A percentile compares a stretch with the other conserved stretches of the same genome.
Conservation (phyloP, 2,797 vertebrate genomes). For the Prunella strophiata region DNA sequence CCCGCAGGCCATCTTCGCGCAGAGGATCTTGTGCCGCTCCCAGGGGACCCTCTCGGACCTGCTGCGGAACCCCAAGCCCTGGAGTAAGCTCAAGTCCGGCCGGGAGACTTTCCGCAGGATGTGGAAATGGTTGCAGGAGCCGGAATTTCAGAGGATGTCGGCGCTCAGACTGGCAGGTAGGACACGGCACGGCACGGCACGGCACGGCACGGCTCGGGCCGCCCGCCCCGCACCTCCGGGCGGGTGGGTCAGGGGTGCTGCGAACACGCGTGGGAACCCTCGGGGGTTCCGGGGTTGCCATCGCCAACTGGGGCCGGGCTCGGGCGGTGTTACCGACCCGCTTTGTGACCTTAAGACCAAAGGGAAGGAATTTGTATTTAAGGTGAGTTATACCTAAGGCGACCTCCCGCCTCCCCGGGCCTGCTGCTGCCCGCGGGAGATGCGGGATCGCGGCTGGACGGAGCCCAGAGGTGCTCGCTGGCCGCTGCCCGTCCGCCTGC, state of each 20-base stretch:
- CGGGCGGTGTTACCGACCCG: background rate
- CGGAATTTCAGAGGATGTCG: constrained; percentile 98
- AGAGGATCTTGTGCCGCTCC: constrained; percentile 96
- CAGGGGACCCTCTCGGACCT: constrained; percentile 98
- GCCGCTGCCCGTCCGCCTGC: background rate
- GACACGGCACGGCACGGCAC: constrained; percentile 42
- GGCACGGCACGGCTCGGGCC: background rate
- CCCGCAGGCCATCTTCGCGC: constrained; percentile 97
- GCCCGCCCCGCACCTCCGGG: background rate
- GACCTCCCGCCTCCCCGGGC: background rate
- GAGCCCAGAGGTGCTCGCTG: background rate
- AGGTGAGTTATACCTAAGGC: background rate
- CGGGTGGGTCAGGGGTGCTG: background rate
- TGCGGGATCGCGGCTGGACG: background rate
- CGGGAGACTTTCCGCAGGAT: constrained; percentile 97
- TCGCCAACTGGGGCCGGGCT: background rate
- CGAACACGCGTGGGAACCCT: background rate
- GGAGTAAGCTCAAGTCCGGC: constrained; percentile 99
- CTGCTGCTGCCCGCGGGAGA: background rate
- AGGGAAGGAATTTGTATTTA: background rate
- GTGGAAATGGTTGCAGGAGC: constrained; percentile 99
- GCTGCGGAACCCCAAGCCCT: constrained; percentile 96
- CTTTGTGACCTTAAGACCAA: background rate
- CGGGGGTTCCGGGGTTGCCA: background rate
- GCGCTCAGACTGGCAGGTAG: constrained; percentile 96